Evolutionary conservation across 2,888 invertebrate species (phyloP).

Genomic region (Desoria tigrina): DNA sequence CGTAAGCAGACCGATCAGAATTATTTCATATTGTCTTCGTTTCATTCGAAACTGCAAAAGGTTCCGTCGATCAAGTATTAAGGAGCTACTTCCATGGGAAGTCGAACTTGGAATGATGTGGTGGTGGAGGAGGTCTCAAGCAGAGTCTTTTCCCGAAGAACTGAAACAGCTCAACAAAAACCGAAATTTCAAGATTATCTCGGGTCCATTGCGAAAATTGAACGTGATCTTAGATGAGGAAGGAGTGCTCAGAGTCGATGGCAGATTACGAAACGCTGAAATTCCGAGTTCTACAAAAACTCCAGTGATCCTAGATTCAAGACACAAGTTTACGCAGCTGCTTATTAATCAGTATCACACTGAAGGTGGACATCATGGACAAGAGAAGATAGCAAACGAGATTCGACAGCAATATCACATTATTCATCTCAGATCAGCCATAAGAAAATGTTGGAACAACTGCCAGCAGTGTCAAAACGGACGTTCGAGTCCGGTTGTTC

Average conservation of each 20-base stretch:
- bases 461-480: slow-evolving; percentile 17
- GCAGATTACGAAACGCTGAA: background rate
- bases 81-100: background rate
- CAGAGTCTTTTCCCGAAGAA: slow-evolving; percentile 23
- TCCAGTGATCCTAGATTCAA: slow-evolving; percentile 22
- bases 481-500: background rate
- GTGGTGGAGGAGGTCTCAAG: slow-evolving; percentile 5
- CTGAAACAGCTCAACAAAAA: background rate
- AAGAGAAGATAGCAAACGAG: slow-evolving; percentile 18
- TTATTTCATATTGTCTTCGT: background rate
- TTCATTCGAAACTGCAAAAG: background rate
- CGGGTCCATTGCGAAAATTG: slow-evolving; percentile 5
- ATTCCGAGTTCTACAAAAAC: background rate
- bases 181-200: background rate
- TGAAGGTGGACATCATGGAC: slow-evolving; percentile 21
- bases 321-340: slow-evolving; percentile 18
- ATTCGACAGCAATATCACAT: slow-evolving; percentile 25
- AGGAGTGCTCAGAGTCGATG: slow-evolving; percentile 10
- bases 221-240: slow-evolving; percentile 8
- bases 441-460: slow-evolving; percentile 12
- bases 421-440: slow-evolving; percentile 11
- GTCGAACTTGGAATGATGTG: background rate
- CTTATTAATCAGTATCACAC: slow-evolving; percentile 18
- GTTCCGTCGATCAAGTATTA: too few species aligned
- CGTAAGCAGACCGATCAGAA: background rate